Base-by-base conservation (phyloP, 2,113 vertebrate species). In the Chaetorhynchus papuensis region DNA sequence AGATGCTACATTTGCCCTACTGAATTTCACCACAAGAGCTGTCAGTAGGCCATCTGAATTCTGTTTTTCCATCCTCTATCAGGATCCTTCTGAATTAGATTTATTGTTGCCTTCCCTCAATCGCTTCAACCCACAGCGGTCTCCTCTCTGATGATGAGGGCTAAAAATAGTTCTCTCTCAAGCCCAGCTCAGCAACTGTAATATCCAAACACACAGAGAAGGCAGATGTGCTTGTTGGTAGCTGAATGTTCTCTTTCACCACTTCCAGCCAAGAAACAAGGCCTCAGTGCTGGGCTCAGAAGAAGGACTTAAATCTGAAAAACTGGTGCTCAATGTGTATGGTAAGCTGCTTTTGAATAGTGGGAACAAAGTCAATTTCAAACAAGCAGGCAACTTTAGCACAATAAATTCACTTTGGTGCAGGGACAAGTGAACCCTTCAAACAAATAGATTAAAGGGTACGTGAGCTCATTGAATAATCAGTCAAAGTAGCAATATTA, bases 51-150 rank as follows among this genome's bases (percentile, higher is more conserved):
- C 86, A 84, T 87, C 71, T 87, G 64, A 96, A 60, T 71, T 84
- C 60, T 79, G 33, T 82, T 95, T 95, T 78, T 45, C 53, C 7
- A 0, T 68, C 37, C 49, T 64, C 68, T 44, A 87, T 53, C 45
- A 93, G 35, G 60, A 83, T 68, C 39, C 63, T 72, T 90, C 79
- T 76, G 22, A 37, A 45, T 71, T 47, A 77, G 47, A 93, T 93
- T 93, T 94, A 89, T 93, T 93, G 89, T 31, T 92, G 44, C 69
- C 44, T 86, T 93, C 24, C n/a, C n/a, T 89, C 71, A 93, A 49
- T 56, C 0, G 1, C 37, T 94, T 24, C 85, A 92, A 39, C 44
- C 27, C 68, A 75, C 69, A 87, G 69, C 65, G 93, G 69, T 63
- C 42, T 94, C 49, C 52, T 37, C 47, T 83, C 56, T 79, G 65